These are phyloP conservation scores for Corvus moneduloides DNA, from an alignment of 2,113 vertebrate species.

Conservation along the genomic window DNA sequence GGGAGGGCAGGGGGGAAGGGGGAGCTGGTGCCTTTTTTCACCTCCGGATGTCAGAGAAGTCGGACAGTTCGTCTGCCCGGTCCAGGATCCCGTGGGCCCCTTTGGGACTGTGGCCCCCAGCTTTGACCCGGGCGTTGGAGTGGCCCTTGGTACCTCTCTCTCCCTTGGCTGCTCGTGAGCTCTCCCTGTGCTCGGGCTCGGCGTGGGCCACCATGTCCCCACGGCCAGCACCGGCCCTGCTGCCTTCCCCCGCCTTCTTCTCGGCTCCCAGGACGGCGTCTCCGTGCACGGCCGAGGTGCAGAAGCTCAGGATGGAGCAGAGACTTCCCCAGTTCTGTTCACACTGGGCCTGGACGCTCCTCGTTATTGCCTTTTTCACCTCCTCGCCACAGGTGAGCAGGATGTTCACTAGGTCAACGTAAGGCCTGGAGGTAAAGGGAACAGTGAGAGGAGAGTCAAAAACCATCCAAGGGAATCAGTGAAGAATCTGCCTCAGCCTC, in stretches of 20 bases:
- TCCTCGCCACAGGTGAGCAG: constrained; percentile 93
- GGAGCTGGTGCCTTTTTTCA: constrained; percentile 77
- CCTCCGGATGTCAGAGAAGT: constrained; percentile 91
- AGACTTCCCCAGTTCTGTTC: constrained; percentile 96
- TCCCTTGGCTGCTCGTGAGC: constrained; percentile 72
- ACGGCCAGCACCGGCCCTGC: constrained; percentile 38
- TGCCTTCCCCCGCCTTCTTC: constrained; percentile 64
- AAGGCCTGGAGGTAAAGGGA: constrained; percentile 77
- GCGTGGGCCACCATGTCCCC: constrained; percentile 46
- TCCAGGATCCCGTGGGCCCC: constrained; percentile 78
- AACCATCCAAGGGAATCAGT: not conserved
- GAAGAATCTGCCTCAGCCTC: not conserved
- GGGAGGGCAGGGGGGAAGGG: not conserved
- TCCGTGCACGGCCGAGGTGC: constrained; percentile 69
- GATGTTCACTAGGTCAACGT: constrained; percentile 94
- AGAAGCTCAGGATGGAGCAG: constrained; percentile 93
- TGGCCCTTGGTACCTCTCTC: constrained; percentile 82
- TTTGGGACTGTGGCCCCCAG: constrained; percentile 72
- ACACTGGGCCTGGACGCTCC: constrained; percentile 89
- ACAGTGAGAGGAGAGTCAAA: not conserved
- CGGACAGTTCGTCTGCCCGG: constrained; percentile 82
- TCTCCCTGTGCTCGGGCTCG: constrained; percentile 76
- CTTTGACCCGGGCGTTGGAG: constrained; percentile 74
- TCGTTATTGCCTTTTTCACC: constrained; percentile 90
- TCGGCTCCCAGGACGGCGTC: constrained; percentile 55